Evolutionary conservation across 1,140 invertebrate genomes (phyloP), one percentile per base, ranked within the genome.

Genomic region (Drosophila seguyi): DNA sequence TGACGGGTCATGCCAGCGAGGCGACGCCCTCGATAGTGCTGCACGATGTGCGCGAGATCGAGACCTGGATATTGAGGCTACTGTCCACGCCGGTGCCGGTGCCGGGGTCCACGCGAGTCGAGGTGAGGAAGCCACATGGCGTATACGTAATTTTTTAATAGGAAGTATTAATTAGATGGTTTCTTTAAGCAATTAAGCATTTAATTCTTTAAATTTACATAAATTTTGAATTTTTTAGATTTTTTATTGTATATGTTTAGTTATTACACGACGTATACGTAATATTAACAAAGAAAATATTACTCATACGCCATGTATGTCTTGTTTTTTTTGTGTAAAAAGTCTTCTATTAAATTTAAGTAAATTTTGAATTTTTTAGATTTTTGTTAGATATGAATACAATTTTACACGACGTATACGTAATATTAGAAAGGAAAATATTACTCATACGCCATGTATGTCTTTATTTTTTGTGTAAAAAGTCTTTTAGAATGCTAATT

Each of bases 21-120:
- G 95, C 95, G 27, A 96, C 96, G 20, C 96, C 98, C 2, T 97
- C 96, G 0, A 96, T 98, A 53, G 96, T 99, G 5, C 94, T 99
- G 81, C 98, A 99, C 92, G 98, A 99, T 93, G 97, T 99, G 7
- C 95, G 97, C 62, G 98, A 99, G 93, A 98, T 99, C 65, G 99
- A 99, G 93, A 99, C 98, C 0, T 99, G 99, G 99, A 99, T 99
- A 73, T 93, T 99, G 39, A 95, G 98, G 57, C 94, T 99, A 10
- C 94, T 99, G 27, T 99, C 98, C 79, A 98, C 98, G 52, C 99
- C 99, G 2, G 99, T 99, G 27, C 98, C 98, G 6, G 98, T 99
- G 27, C 99, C 99, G 22, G 97, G 98, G 27, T 99, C 99, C 93
- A 99, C 99, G 13, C 95, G 97, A 88, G 95, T 99, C 11, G 97